A percentile compares a stretch with the other conserved stretches of the same genome.
Conservation (phyloP, 2,113 vertebrate species). For the Pollachius pollachius region DNA sequence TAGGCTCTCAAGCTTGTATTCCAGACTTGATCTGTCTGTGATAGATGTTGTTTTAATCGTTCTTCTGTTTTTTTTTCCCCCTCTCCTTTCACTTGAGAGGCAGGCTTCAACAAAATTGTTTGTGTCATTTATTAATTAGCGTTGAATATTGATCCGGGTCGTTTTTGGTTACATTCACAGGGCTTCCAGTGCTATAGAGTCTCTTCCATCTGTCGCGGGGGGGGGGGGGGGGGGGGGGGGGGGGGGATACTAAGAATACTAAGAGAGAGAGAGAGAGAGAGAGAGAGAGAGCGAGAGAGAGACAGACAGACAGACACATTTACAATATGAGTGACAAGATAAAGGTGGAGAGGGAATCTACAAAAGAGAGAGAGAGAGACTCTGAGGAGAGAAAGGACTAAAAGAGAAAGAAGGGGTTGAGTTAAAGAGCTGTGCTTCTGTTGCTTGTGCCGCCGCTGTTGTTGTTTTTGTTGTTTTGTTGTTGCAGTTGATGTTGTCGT, state of each 20-base stretch:
- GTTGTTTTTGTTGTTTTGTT: no score
- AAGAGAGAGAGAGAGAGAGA: conserved; percentile 30
- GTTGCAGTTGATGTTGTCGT: no score
- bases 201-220: conserved; percentile 44
- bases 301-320: conserved; percentile 25
- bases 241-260: background rate
- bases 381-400: conserved; percentile 26
- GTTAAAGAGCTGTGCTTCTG: conserved; percentile 1
- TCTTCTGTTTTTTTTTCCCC: background rate
- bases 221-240: conserved; percentile 20
- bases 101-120: conserved; percentile 43
- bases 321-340: conserved; percentile 17
- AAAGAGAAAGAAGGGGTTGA: conserved; percentile 11
- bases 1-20: no score
- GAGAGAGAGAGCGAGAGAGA: conserved; percentile 28
- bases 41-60: no score
- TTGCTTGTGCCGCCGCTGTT: no score
- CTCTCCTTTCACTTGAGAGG: conserved; percentile 3
- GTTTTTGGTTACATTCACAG: conserved; percentile 61
- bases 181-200: conserved; percentile 42
- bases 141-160: conserved; percentile 57
- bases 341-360: conserved; percentile 37
- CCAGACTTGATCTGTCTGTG: no score
- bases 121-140: conserved; percentile 62
- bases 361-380: conserved; percentile 22